Conservation (phyloP, 2,113 vertebrate species). For the Tragulus kanchil region DNA sequence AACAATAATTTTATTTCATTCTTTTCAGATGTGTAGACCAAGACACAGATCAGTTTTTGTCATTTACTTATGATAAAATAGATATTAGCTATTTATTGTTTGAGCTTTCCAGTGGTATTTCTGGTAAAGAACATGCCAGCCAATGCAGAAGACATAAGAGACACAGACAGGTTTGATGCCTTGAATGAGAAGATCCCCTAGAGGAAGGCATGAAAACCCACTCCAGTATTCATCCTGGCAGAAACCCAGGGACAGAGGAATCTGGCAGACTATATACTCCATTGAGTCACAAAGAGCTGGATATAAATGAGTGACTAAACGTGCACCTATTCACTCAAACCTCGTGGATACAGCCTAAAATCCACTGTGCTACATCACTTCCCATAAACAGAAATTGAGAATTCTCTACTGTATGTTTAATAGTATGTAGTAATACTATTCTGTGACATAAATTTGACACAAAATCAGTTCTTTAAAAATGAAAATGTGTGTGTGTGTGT, state of each 20-base stretch:
- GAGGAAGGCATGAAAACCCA: not conserved
- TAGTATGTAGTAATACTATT: not conserved
- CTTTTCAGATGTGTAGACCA: not conserved
- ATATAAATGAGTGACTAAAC: not conserved
- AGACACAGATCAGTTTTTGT: not conserved
- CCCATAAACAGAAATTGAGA: not conserved
- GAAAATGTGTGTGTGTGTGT: too few relatives aligned
- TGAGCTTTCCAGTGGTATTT: not conserved
- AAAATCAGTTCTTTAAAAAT: not conserved
- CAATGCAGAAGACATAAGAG: not conserved
- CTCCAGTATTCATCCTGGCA: too few relatives aligned
- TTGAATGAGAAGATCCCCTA: not conserved
- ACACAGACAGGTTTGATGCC: not conserved
- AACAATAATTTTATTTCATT: not conserved
- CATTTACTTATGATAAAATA: not conserved
- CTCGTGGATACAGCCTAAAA: not conserved
- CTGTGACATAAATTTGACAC: not conserved
- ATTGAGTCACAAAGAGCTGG: not conserved
- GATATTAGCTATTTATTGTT: not conserved
- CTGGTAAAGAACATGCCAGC: not conserved
- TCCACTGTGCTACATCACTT: not conserved
- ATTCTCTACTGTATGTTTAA: not conserved
- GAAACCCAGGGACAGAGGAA: too few relatives aligned
- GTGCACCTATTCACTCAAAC: not conserved
- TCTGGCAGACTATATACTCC: too few relatives aligned